Percentiles rank a stretch among this genome's conserved stretches.
Conservation (phyloP, 2,113 vertebrate species). For the mouse (Mus musculus) region GRCm39 chr10:24773501-24774000, state of each 20-base stretch:
- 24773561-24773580: background rate
- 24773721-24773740: background rate
- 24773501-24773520: background rate
- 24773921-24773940: background rate
- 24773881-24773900: background rate
- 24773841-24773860: background rate
- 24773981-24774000: background rate
- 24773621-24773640: background rate
- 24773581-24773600: slow-evolving; percentile 50
- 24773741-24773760: background rate
- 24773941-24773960: background rate
- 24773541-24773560: background rate
- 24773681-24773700: background rate
- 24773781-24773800: background rate
- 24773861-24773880: background rate
- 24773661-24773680: background rate
- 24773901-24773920: background rate
- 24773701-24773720: background rate
- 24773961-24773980: background rate
- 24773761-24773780: background rate
- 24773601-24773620: slow-evolving; percentile 39
- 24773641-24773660: background rate
- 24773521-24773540: background rate
- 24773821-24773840: background rate
- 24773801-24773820: background rate